Evolutionary conservation across 2,888 invertebrate species (phyloP), one percentile per base, ranked within the genome.

Genomic region (Apamea monoglypha): DNA sequence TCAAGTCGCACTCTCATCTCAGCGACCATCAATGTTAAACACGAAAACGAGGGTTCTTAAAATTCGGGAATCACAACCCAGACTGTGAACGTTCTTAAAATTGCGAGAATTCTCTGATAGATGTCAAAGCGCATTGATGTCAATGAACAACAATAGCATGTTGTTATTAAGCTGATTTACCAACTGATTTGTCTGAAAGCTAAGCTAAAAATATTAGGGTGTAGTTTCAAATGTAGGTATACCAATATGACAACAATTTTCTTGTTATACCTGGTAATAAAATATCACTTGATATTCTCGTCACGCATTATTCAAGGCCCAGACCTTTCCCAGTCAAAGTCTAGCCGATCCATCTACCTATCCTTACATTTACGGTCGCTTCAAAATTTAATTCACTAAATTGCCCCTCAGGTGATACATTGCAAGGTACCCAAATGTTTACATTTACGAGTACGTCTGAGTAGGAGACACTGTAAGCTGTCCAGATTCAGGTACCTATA

Each of bases 321-420:
- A 25, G 44, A 25, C 25, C 10, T 56, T 56, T 56, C 32, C 21
- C 29, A 29, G 40, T 56, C 59, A 69, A 69, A 70, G 18, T 77
- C 63, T 56, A 59, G 40, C 25, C 68, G 61, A 78, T 71, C 47
- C 59, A 56, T 78, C 47, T 63, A 74, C 69, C 59, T 78, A 44
- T 61, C 59, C 56, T 12, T 59, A 50, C 73, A 74, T 50, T 83
- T 78, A 84, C 69, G 66, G 68, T 73, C 32, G 56, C 80, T 75
- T 82, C 84, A 79, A 82, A 87, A 84, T 87, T 82, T 88, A 84
- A 87, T 87, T 81, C 66, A 71, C 66, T 32, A 82, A 87, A 88
- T 88, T 84, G 82, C 82, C 72, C 70, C 73, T 71, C 56, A 72
- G 18, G 67, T 53, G 68, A 73, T 67, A 83, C 84, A 69, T 74